Base-by-base conservation (phyloP, 2,113 vertebrate genomes). In the Ceratotherium simum region DNA sequence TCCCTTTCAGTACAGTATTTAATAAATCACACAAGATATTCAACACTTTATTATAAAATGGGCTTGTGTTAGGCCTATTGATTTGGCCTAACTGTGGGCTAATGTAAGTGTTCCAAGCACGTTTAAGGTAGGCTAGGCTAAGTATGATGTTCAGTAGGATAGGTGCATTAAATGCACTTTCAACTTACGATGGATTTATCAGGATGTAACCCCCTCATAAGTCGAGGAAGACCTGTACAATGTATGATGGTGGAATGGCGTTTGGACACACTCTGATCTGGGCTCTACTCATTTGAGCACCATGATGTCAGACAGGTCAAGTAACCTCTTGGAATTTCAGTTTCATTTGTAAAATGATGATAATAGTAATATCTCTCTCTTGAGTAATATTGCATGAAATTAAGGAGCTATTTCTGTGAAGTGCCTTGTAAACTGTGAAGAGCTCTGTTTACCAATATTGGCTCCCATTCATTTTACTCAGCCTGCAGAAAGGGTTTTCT, bases 171-270 rank as follows among this genome's bases (percentile, higher is more conserved):
- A 54, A 54, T 54, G 51, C 51, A 54, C 17, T 54, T 54, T 54
- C 51, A 54, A 54, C 51, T 16, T 54, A 14, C 9, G 51, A 54
- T 54, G 48, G 14, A 14, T 54, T 54, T 54, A 54, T 54, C 14
- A 14, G 51, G 14, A 48, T 16, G 51, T 54, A 54, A 54, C 51
- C 51, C 13, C 14, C 51, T 54, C 14, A 16, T 54, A 54, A 54
- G 51, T 54, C 51, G 3, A 54, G 13, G 14, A 54, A 54, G 51
- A 54, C 13, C 51, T 16, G 14, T 21, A 27, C 5, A 31, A 56
- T 9, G 48, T 17, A 1, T n/a, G 25, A 23, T 1, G n/a, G 29
- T 8, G 20, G 33, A 39, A 46, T 5, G 20, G 21, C 1, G 0
- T 76, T 27, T 46, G 8, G 31, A 83, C 51, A 8, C 13, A 10